Evolutionary conservation across 2,113 vertebrate species (phyloP).

Genomic region (Limanda limanda): DNA sequence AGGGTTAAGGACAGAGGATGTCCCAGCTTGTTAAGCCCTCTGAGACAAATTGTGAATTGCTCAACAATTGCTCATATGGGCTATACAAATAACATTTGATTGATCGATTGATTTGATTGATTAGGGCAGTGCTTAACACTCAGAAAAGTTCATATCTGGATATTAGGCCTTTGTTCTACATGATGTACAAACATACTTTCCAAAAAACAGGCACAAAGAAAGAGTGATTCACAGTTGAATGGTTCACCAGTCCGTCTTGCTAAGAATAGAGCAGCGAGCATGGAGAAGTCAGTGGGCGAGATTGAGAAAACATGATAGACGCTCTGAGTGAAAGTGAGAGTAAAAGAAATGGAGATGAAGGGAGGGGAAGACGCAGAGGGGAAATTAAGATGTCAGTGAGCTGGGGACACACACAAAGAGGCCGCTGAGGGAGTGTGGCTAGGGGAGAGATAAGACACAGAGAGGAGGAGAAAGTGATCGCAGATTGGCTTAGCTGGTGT

Average conservation of each 20-base stretch:
- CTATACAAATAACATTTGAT: too few relatives aligned
- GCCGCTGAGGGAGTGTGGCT: background rate
- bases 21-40: too few relatives aligned
- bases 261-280: slow-evolving; percentile 43
- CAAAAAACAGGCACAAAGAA: slow-evolving; percentile 20
- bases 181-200: background rate
- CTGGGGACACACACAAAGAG: slow-evolving; percentile 35
- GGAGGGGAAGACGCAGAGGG: slow-evolving; percentile 23
- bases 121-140: too few relatives aligned
- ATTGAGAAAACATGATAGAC: slow-evolving; percentile 53
- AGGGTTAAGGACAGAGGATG: too few relatives aligned
- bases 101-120: too few relatives aligned
- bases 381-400: slow-evolving; percentile 48
- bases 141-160: background rate
- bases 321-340: slow-evolving; percentile 46
- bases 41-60: too few relatives aligned
- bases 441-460: slow-evolving; percentile 35
- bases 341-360: slow-evolving; percentile 49
- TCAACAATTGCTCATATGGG: too few relatives aligned
- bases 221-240: slow-evolving; percentile 23
- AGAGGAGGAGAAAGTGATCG: slow-evolving; percentile 29
- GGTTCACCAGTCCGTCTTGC: slow-evolving; percentile 33
- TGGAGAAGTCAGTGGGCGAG: slow-evolving; percentile 20
- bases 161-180: background rate
- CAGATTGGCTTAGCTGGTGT: slow-evolving; percentile 25